Evolutionary conservation across 92 coral and sea anemone genomes (phyloP).

Genomic region (Bergia sp.): DNA sequence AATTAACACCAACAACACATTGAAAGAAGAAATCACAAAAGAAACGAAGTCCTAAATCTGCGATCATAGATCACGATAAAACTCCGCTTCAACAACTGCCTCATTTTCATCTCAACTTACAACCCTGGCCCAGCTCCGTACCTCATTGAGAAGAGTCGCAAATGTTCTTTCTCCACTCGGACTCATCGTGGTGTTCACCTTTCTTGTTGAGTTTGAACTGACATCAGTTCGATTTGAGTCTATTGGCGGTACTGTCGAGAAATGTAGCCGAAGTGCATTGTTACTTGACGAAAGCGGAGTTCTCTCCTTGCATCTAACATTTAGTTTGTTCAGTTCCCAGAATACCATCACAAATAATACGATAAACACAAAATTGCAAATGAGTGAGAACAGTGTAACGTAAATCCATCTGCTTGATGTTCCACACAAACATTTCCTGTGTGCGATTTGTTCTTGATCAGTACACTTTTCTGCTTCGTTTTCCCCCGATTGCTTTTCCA

Average conservation of each 20-base stretch:
- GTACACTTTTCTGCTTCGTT: slow-evolving; percentile 28
- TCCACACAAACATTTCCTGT: slow-evolving; percentile 71
- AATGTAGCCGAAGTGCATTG: slow-evolving; percentile 28
- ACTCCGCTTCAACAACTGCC: slow-evolving; percentile 25
- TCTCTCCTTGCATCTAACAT: slow-evolving; percentile 56
- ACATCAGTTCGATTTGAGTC: slow-evolving; percentile 34
- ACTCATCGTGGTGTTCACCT: slow-evolving; percentile 23
- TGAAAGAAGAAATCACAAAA: neutral
- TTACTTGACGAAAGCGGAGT: slow-evolving; percentile 23
- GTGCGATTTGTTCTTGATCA: slow-evolving; percentile 26
- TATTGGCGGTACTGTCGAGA: slow-evolving; percentile 11
- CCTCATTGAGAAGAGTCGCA: slow-evolving; percentile 26
- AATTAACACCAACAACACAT: slow-evolving; percentile 14
- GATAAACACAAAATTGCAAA: slow-evolving; percentile 84
- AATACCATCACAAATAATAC: slow-evolving; percentile 87
- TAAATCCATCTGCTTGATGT: slow-evolving; percentile 56
- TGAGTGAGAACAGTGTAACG: slow-evolving; percentile 60
- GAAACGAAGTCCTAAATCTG: slow-evolving; percentile 12
- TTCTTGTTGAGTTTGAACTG: slow-evolving; percentile 22
- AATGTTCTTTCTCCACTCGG: slow-evolving; percentile 16
- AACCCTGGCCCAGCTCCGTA: neutral
- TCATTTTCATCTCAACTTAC: slow-evolving; percentile 31
- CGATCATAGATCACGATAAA: slow-evolving; percentile 1
- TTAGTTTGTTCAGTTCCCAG: slow-evolving; percentile 71
- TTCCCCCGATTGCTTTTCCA: slow-evolving; percentile 40